Base-by-base conservation (phyloP, 2,888 invertebrate species). In the Loripinus fragilis region DNA sequence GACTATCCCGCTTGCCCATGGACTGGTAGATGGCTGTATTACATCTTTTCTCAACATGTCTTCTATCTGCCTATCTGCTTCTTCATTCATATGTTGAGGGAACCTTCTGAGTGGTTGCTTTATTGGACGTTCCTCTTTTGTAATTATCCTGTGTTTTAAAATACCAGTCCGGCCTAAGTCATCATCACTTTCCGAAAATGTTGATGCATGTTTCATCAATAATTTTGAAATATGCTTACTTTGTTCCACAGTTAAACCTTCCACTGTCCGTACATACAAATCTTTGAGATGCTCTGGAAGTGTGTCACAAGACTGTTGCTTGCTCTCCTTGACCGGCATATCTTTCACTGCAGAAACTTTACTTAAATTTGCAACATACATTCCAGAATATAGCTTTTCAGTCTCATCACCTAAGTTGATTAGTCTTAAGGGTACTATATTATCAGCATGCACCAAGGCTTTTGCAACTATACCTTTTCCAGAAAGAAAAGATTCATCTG, bases 31-130 rank as follows among this genome's bases (percentile, higher is more conserved):
- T 66, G 33, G 33, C 38, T 66, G 35, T 10, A 66, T 66, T 10
- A 66, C 66, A 66, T 66, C 66, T 23, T 66, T 66, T 35, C 38
- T n/a, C 38, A 66, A 23, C 66, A 66, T 66, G 17, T 66, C 66
- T 10, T 35, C 25, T n/a, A 66, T 35, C 64, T 64, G 64, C 28
- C 28, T 64, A 23, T 17, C 28, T 17, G 64, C 28, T 17, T 20
- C 28, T 15, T 8, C 64, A 10, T 64, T n/a, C n/a, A n/a, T n/a
- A n/a, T n/a, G n/a, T n/a, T n/a, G n/a, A n/a, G n/a, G n/a, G n/a
- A n/a, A n/a, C n/a, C n/a, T n/a, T n/a, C n/a, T n/a, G n/a, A n/a
- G n/a, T n/a, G n/a, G n/a, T n/a, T n/a, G n/a, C n/a, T n/a, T n/a
- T n/a, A n/a, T n/a, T n/a, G n/a, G n/a, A n/a, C n/a, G n/a, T n/a